Conservation (phyloP, 2,797 vertebrate genomes). For the Tenualosa thibaudeaui region DNA sequence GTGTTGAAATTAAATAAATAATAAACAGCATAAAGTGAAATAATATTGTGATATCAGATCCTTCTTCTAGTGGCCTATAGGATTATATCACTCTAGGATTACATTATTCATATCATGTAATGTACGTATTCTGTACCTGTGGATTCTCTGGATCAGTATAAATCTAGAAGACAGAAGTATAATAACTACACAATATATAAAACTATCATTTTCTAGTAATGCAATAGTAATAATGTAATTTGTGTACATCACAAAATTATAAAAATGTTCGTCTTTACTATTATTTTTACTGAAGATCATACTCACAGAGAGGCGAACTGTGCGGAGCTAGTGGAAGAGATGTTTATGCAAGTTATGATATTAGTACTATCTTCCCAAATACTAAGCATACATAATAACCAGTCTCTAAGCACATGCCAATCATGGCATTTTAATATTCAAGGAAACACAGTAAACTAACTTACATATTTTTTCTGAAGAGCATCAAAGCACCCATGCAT, state of each 20-base stretch:
- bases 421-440: not conserved
- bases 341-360: conserved; percentile 20
- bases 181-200: not conserved
- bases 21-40: not conserved
- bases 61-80: not conserved
- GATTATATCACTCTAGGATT: not conserved
- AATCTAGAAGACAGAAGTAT: conserved; percentile 74
- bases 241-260: no score
- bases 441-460: conserved; percentile 58
- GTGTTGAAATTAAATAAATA: not conserved
- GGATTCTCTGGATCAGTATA: conserved; percentile 85
- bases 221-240: no score
- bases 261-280: no score
- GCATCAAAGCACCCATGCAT: conserved; percentile 96
- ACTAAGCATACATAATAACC: not conserved
- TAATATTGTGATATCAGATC: not conserved
- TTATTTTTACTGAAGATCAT: conserved; percentile 46
- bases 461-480: conserved; percentile 93
- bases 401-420: not conserved
- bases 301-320: conserved; percentile 91
- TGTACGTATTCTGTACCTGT: conserved; percentile 71
- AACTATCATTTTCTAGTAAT: not conserved
- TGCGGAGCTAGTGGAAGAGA: conserved; percentile 77
- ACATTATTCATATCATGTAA: not conserved
- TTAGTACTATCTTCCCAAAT: not conserved